Evolutionary conservation across 2,113 vertebrate species (phyloP).

Genomic region (Campylorhamphus procurvoides): DNA sequence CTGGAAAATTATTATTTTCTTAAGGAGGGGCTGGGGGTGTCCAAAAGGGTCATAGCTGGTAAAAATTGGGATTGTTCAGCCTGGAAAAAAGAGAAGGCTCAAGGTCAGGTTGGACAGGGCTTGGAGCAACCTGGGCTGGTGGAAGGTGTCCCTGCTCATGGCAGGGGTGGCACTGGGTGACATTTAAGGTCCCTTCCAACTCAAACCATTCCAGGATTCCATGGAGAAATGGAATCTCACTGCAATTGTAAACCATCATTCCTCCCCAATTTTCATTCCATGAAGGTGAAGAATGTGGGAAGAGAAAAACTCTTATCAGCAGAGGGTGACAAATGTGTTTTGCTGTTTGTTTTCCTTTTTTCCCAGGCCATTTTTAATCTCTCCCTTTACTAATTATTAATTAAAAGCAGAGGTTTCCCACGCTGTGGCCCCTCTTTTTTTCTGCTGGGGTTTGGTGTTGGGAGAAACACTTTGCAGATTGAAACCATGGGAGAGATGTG

Average conservation of each 20-base stretch:
- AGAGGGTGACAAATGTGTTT: neutral
- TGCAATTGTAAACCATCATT: neutral
- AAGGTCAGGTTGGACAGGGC: neutral
- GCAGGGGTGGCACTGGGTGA: neutral
- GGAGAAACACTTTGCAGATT: neutral
- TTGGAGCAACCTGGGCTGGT: neutral
- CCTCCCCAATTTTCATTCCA: neutral
- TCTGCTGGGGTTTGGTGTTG: neutral
- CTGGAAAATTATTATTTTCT: neutral
- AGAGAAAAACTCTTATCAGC: neutral
- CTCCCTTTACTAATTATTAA: neutral
- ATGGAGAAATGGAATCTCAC: rapidly evolving
- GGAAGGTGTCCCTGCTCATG: neutral
- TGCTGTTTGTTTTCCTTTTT: neutral
- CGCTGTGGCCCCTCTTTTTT: neutral
- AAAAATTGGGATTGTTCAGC: neutral
- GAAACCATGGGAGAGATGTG: neutral
- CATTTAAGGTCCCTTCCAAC: neutral
- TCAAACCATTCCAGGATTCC: neutral
- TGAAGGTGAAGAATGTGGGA: neutral
- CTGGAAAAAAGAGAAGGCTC: neutral
- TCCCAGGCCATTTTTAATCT: neutral
- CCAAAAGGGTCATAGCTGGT: neutral
- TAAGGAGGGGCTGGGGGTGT: neutral
- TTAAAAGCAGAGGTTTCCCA: neutral